phyloP scores from a whole-genome alignment of 2,113 vertebrate species.

The Camelus bactrianus region DNA sequence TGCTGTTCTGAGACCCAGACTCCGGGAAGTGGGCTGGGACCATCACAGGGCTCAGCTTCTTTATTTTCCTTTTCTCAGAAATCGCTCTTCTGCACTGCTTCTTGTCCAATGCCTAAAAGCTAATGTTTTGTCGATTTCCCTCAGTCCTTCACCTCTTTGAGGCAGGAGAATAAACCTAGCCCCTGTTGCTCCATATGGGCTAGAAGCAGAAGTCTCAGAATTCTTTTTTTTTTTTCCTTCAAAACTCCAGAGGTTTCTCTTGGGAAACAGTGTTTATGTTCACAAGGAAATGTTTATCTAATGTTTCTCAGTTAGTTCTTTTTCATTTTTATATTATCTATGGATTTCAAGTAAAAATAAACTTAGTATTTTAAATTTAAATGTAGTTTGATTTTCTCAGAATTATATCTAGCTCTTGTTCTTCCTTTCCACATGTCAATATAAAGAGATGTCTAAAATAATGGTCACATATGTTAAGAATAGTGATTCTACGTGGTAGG shows the following conservation, averaged over 20 bases:
- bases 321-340: conserved; percentile 26
- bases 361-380: background rate
- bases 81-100: background rate
- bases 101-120: background rate
- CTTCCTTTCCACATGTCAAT: background rate
- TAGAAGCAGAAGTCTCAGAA: background rate
- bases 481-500: background rate
- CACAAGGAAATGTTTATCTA: background rate
- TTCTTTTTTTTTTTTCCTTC: background rate
- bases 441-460: conserved; percentile 16
- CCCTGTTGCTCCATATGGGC: background rate
- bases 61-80: background rate
- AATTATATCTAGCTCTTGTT: background rate
- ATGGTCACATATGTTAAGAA: background rate
- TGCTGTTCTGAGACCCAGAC: background rate
- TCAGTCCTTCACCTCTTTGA: background rate
- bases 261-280: background rate
- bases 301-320: background rate
- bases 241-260: background rate
- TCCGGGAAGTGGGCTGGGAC: background rate
- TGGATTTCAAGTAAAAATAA: conserved; percentile 31
- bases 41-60: background rate
- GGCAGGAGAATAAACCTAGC: background rate
- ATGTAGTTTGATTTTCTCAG: conserved; percentile 38
- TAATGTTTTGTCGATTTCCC: background rate